A percentile compares a stretch with the other conserved stretches of the same genome.
Evolutionary conservation across 2,888 invertebrate species (phyloP).

Genomic region (Tipula unca): DNA sequence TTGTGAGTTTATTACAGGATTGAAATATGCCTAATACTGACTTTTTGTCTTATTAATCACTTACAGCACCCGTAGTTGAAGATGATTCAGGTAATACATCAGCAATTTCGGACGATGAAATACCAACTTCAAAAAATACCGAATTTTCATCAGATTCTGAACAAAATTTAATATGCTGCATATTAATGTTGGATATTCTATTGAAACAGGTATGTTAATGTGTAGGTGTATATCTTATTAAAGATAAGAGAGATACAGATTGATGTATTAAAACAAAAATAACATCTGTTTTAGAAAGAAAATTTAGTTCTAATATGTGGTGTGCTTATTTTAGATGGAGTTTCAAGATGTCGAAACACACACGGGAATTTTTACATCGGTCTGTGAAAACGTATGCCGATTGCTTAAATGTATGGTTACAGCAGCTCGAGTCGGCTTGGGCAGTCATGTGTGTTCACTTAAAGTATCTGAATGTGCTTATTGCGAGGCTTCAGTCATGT

Average conservation of each 20-base stretch:
- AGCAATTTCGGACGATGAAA: slow-evolving; percentile 60
- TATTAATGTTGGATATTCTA: slow-evolving; percentile 90
- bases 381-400: slow-evolving; percentile 64
- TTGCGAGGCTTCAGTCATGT: slow-evolving; percentile 88
- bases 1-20: slow-evolving; percentile 40
- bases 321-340: not conserved
- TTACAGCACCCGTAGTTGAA: slow-evolving; percentile 54
- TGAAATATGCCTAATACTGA: not conserved
- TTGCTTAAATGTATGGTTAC: slow-evolving; percentile 68
- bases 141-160: slow-evolving; percentile 64
- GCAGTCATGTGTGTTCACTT: slow-evolving; percentile 49
- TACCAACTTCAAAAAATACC: slow-evolving; percentile 50
- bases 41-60: not conserved
- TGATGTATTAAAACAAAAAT: too few relatives aligned
- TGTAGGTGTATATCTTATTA: too few relatives aligned
- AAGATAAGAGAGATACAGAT: too few relatives aligned
- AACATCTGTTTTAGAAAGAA: too few relatives aligned
- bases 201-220: slow-evolving; percentile 70
- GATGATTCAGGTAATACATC: slow-evolving; percentile 61
- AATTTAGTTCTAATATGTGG: too few relatives aligned
- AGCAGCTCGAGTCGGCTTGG: slow-evolving; percentile 60
- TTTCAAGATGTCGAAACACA: slow-evolving; percentile 70
- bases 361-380: slow-evolving; percentile 65
- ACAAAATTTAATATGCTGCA: slow-evolving; percentile 85
- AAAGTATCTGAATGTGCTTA: slow-evolving; percentile 69